Evolutionary conservation across 2,113 vertebrate species (phyloP).

Genomic region (Petrocephalus zakoni): DNA sequence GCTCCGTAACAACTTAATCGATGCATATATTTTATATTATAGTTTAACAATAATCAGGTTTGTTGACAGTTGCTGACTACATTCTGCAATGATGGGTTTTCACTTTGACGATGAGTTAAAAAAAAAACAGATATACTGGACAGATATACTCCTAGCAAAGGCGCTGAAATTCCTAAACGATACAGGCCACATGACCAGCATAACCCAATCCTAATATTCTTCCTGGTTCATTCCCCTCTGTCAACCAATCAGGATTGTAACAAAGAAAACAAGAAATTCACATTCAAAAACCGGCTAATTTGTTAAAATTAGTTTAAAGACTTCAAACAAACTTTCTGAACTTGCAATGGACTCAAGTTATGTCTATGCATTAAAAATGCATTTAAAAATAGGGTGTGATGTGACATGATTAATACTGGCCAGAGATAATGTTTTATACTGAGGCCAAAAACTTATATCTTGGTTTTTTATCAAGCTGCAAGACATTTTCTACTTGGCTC

Average conservation of each 20-base stretch:
- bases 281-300: background rate
- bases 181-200: background rate
- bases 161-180: background rate
- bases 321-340: background rate
- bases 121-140: background rate
- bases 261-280: background rate
- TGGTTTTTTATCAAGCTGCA: background rate
- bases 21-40: background rate
- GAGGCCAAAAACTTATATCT: background rate
- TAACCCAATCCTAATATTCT: background rate
- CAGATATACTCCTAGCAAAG: background rate
- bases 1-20: background rate
- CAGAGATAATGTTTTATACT: background rate
- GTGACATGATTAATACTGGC: background rate
- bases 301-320: background rate
- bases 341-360: background rate
- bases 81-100: background rate
- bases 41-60: background rate
- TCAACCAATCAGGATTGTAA: background rate
- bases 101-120: background rate
- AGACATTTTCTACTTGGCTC: background rate
- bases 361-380: background rate
- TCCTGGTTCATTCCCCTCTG: background rate
- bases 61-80: background rate
- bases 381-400: background rate